Evolutionary conservation across 2,113 vertebrate genomes (phyloP).

Genomic region (Sander vitreus): DNA sequence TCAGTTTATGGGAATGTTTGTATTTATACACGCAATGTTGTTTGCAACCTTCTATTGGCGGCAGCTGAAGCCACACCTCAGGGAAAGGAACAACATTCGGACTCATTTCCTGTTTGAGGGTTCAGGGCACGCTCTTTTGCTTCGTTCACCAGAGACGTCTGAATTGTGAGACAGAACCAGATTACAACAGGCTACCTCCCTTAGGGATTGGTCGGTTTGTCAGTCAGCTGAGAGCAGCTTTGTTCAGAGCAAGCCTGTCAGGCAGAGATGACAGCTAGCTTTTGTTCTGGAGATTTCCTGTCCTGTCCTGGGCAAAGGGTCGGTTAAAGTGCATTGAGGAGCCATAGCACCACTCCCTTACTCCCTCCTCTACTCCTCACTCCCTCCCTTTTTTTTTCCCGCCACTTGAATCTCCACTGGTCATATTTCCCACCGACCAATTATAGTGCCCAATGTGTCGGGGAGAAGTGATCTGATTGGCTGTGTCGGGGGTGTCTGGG

Average conservation of each 20-base stretch:
- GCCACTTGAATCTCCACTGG: conserved; percentile 67
- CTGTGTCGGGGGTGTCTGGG: conserved; percentile 67
- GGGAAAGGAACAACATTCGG: conserved; percentile 55
- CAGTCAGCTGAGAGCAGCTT: conserved; percentile 65
- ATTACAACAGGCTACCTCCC: conserved; percentile 59
- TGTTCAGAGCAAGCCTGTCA: conserved; percentile 50
- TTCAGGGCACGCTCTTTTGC: conserved; percentile 48
- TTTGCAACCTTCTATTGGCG: conserved; percentile 36
- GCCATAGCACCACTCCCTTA: conserved; percentile 33
- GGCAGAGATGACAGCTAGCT: conserved; percentile 67
- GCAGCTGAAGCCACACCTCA: conserved; percentile 61
- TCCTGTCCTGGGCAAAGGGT: conserved; percentile 65
- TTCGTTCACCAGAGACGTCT: conserved; percentile 51
- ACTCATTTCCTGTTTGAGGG: conserved; percentile 76
- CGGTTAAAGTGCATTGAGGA: conserved; percentile 66
- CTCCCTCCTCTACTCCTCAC: background rate
- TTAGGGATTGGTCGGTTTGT: conserved; percentile 39
- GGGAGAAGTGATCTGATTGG: conserved; percentile 68
- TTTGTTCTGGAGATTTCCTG: conserved; percentile 78
- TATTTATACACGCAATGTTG: conserved; percentile 19
- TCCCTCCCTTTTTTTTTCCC: conserved; percentile 60
- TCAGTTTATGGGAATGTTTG: conserved; percentile 26
- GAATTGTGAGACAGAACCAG: conserved; percentile 68
- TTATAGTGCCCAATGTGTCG: conserved; percentile 34
- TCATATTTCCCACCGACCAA: conserved; percentile 67